These are phyloP conservation scores for Steinernema scapterisci DNA, from an alignment of 2,888 invertebrate genomes.

Conservation along the genomic window DNA sequence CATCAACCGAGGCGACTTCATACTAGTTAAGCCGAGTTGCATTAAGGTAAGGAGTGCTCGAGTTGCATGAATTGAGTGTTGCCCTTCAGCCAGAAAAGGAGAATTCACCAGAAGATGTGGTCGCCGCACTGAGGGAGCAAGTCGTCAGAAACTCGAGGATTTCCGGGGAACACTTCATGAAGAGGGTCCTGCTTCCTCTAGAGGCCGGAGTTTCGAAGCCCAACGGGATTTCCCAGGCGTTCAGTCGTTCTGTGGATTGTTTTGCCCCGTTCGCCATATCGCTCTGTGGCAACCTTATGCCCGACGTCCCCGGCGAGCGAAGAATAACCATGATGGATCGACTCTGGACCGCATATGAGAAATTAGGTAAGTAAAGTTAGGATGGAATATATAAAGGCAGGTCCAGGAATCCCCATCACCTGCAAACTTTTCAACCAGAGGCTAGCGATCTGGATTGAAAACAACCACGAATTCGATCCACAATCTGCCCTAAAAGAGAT, in stretches of 20 bases:
- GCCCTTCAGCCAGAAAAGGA: neutral
- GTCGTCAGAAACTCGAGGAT: constrained; percentile 43
- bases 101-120: constrained; percentile 42
- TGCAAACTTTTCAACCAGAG: constrained; percentile 42
- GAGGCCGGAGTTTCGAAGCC: constrained; percentile 32
- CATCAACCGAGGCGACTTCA: neutral
- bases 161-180: constrained; percentile 42
- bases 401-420: constrained; percentile 42
- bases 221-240: constrained; percentile 10
- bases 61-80: neutral
- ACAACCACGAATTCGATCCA: constrained; percentile 44
- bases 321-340: constrained; percentile 44
- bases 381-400: too few species aligned
- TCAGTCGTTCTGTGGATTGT: constrained; percentile 37
- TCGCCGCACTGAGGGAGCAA: constrained; percentile 44
- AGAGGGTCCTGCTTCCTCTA: constrained; percentile 43
- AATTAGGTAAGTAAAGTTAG: constrained; percentile 39
- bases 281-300: constrained; percentile 49
- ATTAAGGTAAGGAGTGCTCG: neutral
- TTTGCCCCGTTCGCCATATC: constrained; percentile 49
- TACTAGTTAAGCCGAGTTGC: neutral
- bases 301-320: constrained; percentile 43
- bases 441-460: constrained; percentile 48
- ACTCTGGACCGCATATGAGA: constrained; percentile 43
- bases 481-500: constrained; percentile 39